Evolutionary conservation across 2,113 vertebrate species (phyloP), one percentile per base, ranked within the genome.

Genomic region (Triplophysa siluroides): DNA sequence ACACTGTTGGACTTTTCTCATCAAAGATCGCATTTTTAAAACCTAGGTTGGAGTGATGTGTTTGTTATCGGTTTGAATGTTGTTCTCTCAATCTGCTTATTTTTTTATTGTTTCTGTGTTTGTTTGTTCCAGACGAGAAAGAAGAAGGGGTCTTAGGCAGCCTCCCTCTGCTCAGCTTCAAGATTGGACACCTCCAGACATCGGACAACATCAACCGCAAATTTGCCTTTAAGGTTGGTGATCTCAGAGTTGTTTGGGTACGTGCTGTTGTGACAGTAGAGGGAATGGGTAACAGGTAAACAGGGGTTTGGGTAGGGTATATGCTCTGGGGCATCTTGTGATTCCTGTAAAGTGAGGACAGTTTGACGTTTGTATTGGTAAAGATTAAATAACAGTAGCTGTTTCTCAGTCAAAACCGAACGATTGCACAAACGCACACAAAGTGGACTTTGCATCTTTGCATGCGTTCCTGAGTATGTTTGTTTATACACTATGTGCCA

Each of bases 211-310:
- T 98, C 93, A 96, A 92, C 91, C 93, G 95, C 81, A 98, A 95
- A 79, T 93, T 96, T 86, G 94, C 96, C 24, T 99, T 98, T 94
- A 97, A 98, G 97, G 97, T 99, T 86, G 91, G 96, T 41, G 24
- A 76, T 26, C 2, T 56, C 12, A 47, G 43, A 58, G 54, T 54
- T n/a, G 18, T 41, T 47, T 62, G 56, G 11, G 4, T 33, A 23
- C 8, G 14, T 60, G 16, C 9, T 65, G 23, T 70, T 7, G n/a
- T 13, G 73, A 33, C 41, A 23, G 56, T 16, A n/a, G 12, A 16
- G 52, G 47, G 50, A n/a, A 66, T 14, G 24, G 62, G 23, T 60
- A 23, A 62, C 41, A 73, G 29, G 64, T 82, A 29, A 70, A 73
- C 21, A 41, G 38, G 41, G 7, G 66, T 38, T n/a, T 58, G 29